Percentiles rank a stretch among this genome's conserved stretches.
Conservation (phyloP, 1,140 invertebrate species). For the Cyclina sinensis region DNA sequence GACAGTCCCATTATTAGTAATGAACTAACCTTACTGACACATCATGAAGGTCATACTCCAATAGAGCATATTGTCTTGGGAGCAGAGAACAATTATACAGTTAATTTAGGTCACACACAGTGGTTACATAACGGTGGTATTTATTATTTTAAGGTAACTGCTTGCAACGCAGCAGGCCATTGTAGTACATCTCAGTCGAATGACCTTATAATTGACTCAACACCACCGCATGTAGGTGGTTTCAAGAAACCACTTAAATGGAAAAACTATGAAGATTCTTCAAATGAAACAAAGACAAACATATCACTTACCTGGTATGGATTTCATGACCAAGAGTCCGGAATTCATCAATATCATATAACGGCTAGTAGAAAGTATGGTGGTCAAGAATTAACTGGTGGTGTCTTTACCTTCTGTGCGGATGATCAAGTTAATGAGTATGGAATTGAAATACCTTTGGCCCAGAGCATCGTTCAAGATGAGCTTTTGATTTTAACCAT, state of each 20-base stretch:
- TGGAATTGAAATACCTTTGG: not conserved
- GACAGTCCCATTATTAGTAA: conserved; percentile 74
- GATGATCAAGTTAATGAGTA: not conserved
- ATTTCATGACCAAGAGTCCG: conserved; percentile 29
- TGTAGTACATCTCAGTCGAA: conserved; percentile 27
- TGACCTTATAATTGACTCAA: conserved; percentile 49
- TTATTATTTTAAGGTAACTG: conserved; percentile 13
- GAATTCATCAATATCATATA: conserved; percentile 2
- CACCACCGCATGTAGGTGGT: conserved; percentile 29
- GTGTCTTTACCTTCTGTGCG: not conserved
- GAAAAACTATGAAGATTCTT: not conserved
- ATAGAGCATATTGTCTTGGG: conserved; percentile 33
- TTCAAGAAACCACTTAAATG: conserved; percentile 21
- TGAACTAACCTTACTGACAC: conserved; percentile 54
- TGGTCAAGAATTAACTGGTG: conserved; percentile 22
- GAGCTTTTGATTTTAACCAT: conserved; percentile 22
- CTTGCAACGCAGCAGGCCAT: conserved; percentile 46
- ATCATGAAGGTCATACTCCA: conserved; percentile 62
- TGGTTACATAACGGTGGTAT: conserved; percentile 34
- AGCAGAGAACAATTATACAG: not conserved
- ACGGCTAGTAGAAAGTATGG: conserved; percentile 27
- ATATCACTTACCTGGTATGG: conserved; percentile 42
- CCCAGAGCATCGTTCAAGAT: not conserved
- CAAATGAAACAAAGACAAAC: not conserved
- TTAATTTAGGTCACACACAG: not conserved